Evolutionary conservation across 2,797 vertebrate genomes (phyloP).

Genomic region (Galago senegalensis): DNA sequence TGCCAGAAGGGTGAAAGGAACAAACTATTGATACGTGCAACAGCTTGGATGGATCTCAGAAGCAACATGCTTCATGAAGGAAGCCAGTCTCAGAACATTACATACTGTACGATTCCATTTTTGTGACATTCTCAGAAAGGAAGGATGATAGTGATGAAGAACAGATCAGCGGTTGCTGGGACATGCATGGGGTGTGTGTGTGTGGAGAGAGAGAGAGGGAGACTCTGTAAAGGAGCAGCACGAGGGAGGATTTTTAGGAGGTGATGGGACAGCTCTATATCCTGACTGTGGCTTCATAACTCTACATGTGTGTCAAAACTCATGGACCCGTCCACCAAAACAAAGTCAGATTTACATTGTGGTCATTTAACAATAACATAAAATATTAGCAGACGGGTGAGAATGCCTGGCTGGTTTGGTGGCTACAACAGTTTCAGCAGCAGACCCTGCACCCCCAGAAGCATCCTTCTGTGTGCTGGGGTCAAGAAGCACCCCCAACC

Average conservation of each 20-base stretch:
- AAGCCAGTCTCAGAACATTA: constrained; percentile 52
- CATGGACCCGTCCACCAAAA: background rate
- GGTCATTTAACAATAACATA: background rate
- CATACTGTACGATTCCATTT: constrained; percentile 44
- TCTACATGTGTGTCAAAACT: background rate
- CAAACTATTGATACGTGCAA: background rate
- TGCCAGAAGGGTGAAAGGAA: constrained; percentile 34
- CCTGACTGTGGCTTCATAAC: background rate
- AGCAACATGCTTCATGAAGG: background rate
- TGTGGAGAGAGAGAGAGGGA: background rate
- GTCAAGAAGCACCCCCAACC: background rate
- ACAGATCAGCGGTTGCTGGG: constrained; percentile 45
- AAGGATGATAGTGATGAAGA: background rate
- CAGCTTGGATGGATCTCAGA: constrained; percentile 18
- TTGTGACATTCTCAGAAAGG: constrained; percentile 67
- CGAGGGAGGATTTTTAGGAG: background rate
- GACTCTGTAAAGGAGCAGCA: background rate
- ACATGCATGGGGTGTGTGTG: background rate
- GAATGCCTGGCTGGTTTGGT: background rate
- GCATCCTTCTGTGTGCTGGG: background rate
- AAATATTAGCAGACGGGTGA: background rate
- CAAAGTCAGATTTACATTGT: background rate
- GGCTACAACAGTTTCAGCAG: background rate
- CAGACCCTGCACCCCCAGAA: background rate
- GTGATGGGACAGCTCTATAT: background rate